These are phyloP conservation scores for Polydrusus pterygomalis DNA, from an alignment of 2,888 invertebrate genomes.

Conservation along the genomic window DNA sequence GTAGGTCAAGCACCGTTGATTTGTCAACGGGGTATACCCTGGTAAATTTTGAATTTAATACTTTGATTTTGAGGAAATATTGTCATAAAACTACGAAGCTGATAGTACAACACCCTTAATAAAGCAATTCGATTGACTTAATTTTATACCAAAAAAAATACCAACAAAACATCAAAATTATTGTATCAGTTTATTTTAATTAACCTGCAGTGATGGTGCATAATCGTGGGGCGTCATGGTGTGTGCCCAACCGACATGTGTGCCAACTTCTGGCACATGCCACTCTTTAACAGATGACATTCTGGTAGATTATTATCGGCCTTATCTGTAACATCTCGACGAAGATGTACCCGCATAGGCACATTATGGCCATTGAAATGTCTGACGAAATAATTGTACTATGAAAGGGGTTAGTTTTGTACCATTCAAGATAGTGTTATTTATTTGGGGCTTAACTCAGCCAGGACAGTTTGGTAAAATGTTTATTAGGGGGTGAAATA, in stretches of 20 bases:
- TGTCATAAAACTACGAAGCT: no score
- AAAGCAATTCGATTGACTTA: no score
- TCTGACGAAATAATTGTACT: conserved; percentile 34
- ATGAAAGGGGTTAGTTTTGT: conserved; percentile 38
- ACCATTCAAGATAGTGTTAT: background rate
- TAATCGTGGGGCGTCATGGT: conserved; percentile 44
- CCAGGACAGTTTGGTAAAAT: background rate
- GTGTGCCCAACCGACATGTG: conserved; percentile 51
- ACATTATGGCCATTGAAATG: conserved; percentile 28
- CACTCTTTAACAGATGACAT: conserved; percentile 53
- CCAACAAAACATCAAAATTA: conserved; percentile 18
- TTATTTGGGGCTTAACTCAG: conserved; percentile 7
- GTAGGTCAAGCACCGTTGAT: no score
- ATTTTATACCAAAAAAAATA: background rate
- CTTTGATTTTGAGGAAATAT: no score
- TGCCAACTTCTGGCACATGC: conserved; percentile 55
- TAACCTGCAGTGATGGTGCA: conserved; percentile 49
- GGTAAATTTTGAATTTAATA: no score
- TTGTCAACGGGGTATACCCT: no score
- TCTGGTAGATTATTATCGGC: conserved; percentile 41
- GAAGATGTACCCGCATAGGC: conserved; percentile 49
- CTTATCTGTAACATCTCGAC: conserved; percentile 51
- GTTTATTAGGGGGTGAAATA: no score
- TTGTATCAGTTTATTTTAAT: conserved; percentile 51
- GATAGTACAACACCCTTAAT: no score